Evolutionary conservation across 2,888 invertebrate genomes (phyloP), one percentile per base, ranked within the genome.

Genomic region (Abrostola tripartita): DNA sequence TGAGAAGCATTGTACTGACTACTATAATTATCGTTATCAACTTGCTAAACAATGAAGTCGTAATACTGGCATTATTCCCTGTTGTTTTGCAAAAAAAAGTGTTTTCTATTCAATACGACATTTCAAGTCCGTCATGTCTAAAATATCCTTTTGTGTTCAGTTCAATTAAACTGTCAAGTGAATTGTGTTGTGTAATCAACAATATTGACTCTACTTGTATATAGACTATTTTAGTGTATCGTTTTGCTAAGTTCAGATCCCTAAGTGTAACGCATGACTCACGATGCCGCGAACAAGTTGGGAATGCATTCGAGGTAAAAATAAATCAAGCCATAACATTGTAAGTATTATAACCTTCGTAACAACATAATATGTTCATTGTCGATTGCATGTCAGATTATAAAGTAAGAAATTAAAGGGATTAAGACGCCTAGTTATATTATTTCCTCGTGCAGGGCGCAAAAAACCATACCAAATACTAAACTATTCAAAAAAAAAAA

Each of bases 231-330:
- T 47, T 35, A 52, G n/a, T 37, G 36, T 37, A 64, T 59, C 64
- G 71, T 75, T 71, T 63, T 47, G 49, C 54, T 64, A 24, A 24
- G 24, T 24, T 24, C 50, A 69, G 10, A 62, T 57, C 54, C 50
- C 40, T 52, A 59, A 71, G 52, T 64, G 61, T 38, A 24, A 7
- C 55, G 36, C 36, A 63, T 70, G 71, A 71, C 24, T 71, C 71
- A 60, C 14, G 41, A 14, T 12, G 11, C 24, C 36, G 42, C 24
- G 14, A 51, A 50, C 49, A 60, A 69, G 50, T 68, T 58, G 42
- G 35, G 24, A 49, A 40, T 47, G 47, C 24, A 44, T 56, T 24
- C 59, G 37, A n/a, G 37, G 37, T 52, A 74, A 53, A 69, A 74
- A 61, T 70, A 70, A 62, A 57, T 41, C 69, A 5, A 36, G 11